Evolutionary conservation across 2,113 vertebrate species (phyloP).

Genomic region (Cyanistes caeruleus): DNA sequence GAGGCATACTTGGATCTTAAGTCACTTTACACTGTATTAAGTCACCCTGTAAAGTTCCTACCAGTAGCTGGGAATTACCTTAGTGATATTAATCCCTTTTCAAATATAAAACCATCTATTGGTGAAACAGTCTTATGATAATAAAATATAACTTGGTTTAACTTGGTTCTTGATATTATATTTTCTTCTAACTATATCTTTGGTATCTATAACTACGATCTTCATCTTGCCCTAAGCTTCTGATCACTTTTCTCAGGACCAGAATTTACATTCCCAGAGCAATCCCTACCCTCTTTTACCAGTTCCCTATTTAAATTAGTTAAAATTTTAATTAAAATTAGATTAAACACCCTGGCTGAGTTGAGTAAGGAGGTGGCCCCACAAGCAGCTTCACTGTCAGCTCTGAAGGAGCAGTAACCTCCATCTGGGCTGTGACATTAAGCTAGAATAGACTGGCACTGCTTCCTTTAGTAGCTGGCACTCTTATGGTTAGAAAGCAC

Average conservation of each 20-base stretch:
- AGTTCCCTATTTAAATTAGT: neutral
- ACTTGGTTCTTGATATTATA: neutral
- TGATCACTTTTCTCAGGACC: neutral
- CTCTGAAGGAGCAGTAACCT: neutral
- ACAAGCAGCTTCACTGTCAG: neutral
- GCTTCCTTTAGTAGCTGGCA: neutral
- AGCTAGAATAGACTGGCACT: neutral
- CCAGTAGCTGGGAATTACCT: neutral
- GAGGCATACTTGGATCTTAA: neutral
- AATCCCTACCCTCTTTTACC: neutral
- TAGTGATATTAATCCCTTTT: neutral
- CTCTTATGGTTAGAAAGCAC: neutral
- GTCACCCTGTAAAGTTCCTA: neutral
- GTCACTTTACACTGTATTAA: neutral
- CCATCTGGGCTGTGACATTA: neutral
- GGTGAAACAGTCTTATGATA: neutral
- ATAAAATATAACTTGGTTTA: neutral
- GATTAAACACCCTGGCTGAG: neutral
- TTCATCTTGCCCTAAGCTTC: neutral
- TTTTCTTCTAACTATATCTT: neutral
- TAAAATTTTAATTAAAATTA: too few species aligned
- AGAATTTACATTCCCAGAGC: neutral
- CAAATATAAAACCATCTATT: neutral
- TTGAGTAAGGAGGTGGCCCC: neutral
- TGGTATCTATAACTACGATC: neutral